phyloP scores from a whole-genome alignment of 1,140 invertebrate species.

The Drosophila kurseongensis region DNA sequence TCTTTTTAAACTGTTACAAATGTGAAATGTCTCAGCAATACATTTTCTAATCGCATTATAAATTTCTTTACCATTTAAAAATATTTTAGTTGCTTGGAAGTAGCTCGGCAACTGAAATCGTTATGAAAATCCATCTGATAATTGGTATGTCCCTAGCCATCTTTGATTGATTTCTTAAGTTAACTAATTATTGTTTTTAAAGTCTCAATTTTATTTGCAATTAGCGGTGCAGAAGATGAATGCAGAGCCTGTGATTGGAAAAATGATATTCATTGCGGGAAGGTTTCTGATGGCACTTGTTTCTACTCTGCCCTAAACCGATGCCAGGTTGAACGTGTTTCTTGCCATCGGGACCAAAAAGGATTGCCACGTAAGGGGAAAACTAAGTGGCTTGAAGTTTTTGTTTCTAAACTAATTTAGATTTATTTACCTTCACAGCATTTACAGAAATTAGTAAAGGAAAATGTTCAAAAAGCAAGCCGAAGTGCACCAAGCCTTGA shows the following conservation, averaged over 20 bases:
- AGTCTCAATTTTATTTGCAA: background rate
- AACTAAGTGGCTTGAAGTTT: background rate
- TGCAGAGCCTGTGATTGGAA: background rate
- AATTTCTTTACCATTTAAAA: background rate
- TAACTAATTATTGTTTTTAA: background rate
- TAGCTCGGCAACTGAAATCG: background rate
- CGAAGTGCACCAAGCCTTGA: background rate
- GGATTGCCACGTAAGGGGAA: background rate
- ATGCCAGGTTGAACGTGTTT: background rate
- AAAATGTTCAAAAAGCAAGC: background rate
- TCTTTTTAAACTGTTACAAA: background rate
- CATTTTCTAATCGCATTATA: background rate
- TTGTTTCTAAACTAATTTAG: too few species aligned
- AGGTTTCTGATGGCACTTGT: background rate
- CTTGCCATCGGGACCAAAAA: background rate
- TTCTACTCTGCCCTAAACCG: background rate
- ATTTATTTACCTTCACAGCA: background rate
- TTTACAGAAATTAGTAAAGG: slow-evolving; percentile 3
- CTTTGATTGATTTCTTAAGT: background rate
- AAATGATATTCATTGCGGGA: slow-evolving; percentile 4
- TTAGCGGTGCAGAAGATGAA: background rate
- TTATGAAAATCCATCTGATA: background rate
- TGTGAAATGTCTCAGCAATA: background rate
- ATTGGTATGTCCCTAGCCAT: background rate
- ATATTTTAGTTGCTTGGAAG: too few species aligned